Base-by-base conservation (phyloP, 2,888 invertebrate species). In the Hirtodrosophila duncani region DNA sequence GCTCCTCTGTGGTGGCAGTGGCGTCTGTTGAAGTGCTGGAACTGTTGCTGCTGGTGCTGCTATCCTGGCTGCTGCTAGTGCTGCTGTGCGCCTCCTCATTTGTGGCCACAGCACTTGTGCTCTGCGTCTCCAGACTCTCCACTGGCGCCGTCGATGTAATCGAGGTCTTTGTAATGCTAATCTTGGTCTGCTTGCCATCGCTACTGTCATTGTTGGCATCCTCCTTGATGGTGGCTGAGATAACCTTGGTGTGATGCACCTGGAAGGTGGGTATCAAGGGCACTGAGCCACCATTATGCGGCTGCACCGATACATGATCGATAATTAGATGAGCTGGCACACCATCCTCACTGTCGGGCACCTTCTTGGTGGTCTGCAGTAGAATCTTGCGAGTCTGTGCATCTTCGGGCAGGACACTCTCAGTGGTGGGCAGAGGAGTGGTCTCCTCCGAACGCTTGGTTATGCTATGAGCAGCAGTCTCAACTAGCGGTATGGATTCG, bases 241-340 rank as follows among this genome's bases (percentile, higher is more conserved):
- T 66, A 7, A 80, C 46, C 60, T 82, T 82, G 9, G 72, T 78
- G 45, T 64, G 83, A 23, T 82, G 71, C 44, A 83, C 64, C 55
- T 83, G 78, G 52, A 84, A 84, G 1, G 69, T 67, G 33, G 84
- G 84, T 27, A 84, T 64, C 38, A 68, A 20, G 2, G 83, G 74
- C 30, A 83, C 17, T 0, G 44, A 53, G 0, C 33, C 55, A 0
- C 71, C 78, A 16, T 9, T 61, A 10, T 78, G 75, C 1, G 81
- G 75, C 41, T 81, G 70, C 17, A 83, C 83, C 2, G 82, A 77
- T 5, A 86, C 81, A 18, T 67, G 84, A 67, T 85, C 85, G 36
- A 86, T 83, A 23, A 84, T 66, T 18, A 84, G 63, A 41, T 85
- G 84, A 0, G 83, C 74, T 2, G 84, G 81, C 1, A 43, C 51